Base-by-base conservation (phyloP, 2,888 invertebrate species). In the Zeuzera pyrina region DNA sequence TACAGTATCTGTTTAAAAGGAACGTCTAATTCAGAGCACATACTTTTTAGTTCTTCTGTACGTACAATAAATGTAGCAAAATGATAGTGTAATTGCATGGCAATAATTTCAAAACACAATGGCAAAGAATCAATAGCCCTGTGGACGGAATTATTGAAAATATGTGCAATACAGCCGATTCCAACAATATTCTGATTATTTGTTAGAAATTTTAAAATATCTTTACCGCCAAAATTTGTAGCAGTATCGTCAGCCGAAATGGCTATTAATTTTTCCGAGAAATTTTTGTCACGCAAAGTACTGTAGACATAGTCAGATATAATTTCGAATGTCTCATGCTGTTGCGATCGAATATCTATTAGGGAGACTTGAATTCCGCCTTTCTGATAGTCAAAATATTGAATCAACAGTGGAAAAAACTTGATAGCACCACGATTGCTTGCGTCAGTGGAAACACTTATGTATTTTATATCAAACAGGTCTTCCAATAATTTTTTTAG, bases 21-120 rank as follows among this genome's bases (percentile, higher is more conserved):
- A 28, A 33, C 13, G 22, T 33, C 33, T 29, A 33, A 33, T 33
- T 33, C 33, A 14, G 29, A 33, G 15, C 28, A 12, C 13, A 29
- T 33, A 28, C 33, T 29, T 33, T 33, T 29, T 22, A 33, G 33
- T 33, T 33, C 29, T 10, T 33, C 33, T 29, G 33, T 33, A 29
- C 22, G 22, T 31, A 31, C 15, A 15, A 24, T 31, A 31, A 31
- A 31, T 31, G 31, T 31, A 24, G 31, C 23, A 31, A 31, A 31
- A 31, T 31, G 16, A 31, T 31, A 24, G 31, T 31, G 31, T 14
- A 31, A 15, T 11, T 31, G 31, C 31, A 25, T 25, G 31, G 24
- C 31, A 31, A 31, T 31, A 31, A 23, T 25, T 31, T 31, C 31
- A 23, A 31, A 31, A 24, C 31, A 25, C n/a, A 31, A 15, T 23